Conservation (phyloP, 2,113 vertebrate genomes). For the Engraulis encrasicolus region DNA sequence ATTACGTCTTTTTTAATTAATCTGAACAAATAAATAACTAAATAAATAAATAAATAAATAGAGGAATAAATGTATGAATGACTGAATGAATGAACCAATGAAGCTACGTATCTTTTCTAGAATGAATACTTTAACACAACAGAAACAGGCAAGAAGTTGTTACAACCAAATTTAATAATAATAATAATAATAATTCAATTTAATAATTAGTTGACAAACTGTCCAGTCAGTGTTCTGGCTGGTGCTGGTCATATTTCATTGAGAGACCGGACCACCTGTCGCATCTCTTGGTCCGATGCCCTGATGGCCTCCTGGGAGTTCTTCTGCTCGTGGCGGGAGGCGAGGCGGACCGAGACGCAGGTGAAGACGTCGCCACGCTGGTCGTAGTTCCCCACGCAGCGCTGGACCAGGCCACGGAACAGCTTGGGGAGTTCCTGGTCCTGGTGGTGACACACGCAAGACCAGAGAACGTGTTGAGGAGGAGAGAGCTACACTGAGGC, state of each 20-base stretch:
- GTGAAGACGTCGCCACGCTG: constrained; percentile 79
- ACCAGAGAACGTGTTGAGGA: neutral
- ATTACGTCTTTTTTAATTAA: neutral
- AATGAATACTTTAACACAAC: neutral
- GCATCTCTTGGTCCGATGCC: constrained; percentile 83
- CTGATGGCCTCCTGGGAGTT: constrained; percentile 83
- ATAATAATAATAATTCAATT: too few species aligned
- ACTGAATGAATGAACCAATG: too few species aligned
- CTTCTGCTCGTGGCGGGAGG: constrained; percentile 82
- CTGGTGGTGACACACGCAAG: constrained; percentile 76
- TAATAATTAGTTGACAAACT: too few species aligned
- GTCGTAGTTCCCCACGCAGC: constrained; percentile 92
- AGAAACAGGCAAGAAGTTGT: too few species aligned
- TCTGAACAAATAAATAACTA: too few species aligned
- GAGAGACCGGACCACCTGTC: constrained; percentile 70
- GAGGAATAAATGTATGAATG: too few species aligned
- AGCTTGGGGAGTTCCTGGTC: constrained; percentile 89
- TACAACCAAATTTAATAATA: too few species aligned
- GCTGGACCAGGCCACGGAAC: constrained; percentile 88
- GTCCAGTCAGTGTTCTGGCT: neutral
- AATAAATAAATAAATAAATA: too few species aligned
- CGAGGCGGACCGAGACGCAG: constrained; percentile 88
- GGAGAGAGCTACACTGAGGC: neutral
- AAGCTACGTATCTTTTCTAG: too few species aligned
- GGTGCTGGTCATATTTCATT: constrained; percentile 76